phyloP scores from a whole-genome alignment of 2,113 vertebrate species.

The Prinia subflava region DNA sequence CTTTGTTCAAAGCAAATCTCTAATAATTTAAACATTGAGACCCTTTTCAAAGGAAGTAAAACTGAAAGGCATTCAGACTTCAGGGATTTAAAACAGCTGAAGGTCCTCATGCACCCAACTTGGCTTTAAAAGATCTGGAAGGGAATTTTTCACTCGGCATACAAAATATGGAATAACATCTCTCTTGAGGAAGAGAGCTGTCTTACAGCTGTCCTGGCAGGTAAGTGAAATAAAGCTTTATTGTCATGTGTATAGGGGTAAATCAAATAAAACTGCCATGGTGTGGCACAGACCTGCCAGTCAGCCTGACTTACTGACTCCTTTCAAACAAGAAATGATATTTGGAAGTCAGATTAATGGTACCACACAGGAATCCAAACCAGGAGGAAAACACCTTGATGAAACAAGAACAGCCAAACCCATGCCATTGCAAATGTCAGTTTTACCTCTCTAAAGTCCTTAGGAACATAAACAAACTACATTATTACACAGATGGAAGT shows the following conservation, averaged over 20 bases:
- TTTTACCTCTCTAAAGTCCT: not conserved
- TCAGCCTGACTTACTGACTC: not conserved
- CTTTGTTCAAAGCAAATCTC: not conserved
- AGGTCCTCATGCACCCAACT: not conserved
- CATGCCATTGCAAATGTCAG: not conserved
- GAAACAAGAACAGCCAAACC: not conserved
- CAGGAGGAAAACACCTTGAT: not conserved
- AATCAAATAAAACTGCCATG: not conserved
- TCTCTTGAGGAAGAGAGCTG: not conserved
- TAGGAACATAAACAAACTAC: not conserved
- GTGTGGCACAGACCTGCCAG: not conserved
- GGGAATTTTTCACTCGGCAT: not conserved
- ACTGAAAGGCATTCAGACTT: not conserved
- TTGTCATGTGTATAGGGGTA: not conserved
- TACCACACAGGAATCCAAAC: not conserved
- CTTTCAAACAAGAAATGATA: not conserved
- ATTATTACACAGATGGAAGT: not conserved
- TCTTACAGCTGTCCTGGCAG: not conserved
- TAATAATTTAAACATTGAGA: not conserved
- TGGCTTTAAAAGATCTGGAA: not conserved
- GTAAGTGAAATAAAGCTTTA: not conserved
- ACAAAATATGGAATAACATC: not conserved
- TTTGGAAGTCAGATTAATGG: not conserved
- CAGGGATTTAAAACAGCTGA: not conserved
- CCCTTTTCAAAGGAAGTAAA: not conserved